Conservation (phyloP, 2,113 vertebrate species). For the Clarias macrocephalus region DNA sequence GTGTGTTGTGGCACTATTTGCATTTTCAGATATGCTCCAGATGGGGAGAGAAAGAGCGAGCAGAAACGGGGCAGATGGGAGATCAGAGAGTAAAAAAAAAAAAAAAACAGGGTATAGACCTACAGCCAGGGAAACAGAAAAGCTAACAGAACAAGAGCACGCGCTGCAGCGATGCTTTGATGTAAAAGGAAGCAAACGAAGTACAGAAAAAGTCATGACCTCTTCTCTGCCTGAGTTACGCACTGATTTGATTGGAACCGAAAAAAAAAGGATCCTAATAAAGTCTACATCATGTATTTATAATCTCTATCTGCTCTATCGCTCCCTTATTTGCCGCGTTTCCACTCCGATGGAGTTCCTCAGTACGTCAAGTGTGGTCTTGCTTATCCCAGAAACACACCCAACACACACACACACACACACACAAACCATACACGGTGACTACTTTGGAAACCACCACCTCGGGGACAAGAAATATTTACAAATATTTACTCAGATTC, state of each 20-base stretch:
- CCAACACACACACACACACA: constrained; percentile 63
- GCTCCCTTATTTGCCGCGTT: constrained; percentile 15
- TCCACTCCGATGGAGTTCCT: constrained; percentile 57
- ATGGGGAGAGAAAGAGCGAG: constrained; percentile 57
- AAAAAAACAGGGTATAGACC: constrained; percentile 8
- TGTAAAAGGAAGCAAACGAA: not conserved
- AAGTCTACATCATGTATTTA: constrained; percentile 22
- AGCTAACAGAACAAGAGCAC: constrained; percentile 39
- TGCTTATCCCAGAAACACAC: constrained; percentile 39
- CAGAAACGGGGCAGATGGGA: constrained; percentile 25
- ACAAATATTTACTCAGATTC: constrained; percentile 48
- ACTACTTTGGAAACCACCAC: constrained; percentile 54
- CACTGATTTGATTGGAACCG: constrained; percentile 32
- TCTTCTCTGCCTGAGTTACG: constrained; percentile 34
- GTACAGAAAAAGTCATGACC: constrained; percentile 22
- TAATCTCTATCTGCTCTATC: constrained; percentile 18
- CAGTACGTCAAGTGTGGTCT: constrained; percentile 66
- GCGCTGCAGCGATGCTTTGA: constrained; percentile 42
- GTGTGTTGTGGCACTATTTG: constrained; percentile 44
- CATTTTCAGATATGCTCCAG: constrained; percentile 63
- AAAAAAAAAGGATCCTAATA: constrained; percentile 22
- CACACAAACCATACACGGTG: constrained; percentile 65
- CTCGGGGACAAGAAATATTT: constrained; percentile 57
- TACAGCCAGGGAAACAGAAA: constrained; percentile 31
- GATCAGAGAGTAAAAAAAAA: constrained; percentile 15